phyloP scores from a whole-genome alignment of 2,888 invertebrate genomes.

The Acleris sparsana region DNA sequence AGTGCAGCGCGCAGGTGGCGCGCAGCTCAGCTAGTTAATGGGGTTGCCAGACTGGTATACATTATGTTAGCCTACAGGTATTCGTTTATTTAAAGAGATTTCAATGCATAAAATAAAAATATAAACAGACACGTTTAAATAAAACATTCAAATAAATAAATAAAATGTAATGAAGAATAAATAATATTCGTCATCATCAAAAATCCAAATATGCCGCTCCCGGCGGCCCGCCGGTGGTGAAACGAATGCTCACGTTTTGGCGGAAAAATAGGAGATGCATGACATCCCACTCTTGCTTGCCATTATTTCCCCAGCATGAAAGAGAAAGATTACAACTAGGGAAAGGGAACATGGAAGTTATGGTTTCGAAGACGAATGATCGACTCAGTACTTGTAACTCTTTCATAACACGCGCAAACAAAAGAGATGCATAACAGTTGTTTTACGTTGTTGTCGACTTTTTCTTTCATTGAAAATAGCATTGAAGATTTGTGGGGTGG shows the following conservation, averaged over 20 bases:
- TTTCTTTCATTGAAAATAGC: slow-evolving; percentile 15
- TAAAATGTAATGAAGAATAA: too few species aligned
- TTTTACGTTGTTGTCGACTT: slow-evolving; percentile 2
- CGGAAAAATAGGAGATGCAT: slow-evolving; percentile 4
- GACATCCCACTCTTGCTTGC: slow-evolving; percentile 2
- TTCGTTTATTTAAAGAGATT: not conserved
- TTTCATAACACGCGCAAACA: not conserved
- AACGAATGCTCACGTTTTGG: slow-evolving; percentile 1
- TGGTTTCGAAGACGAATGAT: not conserved
- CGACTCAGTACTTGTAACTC: slow-evolving; percentile 6
- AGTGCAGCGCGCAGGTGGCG: not conserved
- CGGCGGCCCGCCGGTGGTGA: too few species aligned
- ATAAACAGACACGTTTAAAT: too few species aligned
- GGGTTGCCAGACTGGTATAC: not conserved
- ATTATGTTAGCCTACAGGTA: not conserved
- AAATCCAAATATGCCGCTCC: too few species aligned
- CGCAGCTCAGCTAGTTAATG: too few species aligned
- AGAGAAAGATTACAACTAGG: slow-evolving; percentile 3
- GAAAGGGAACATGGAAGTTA: not conserved
- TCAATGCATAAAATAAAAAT: too few species aligned
- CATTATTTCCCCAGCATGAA: not conserved
- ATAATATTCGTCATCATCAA: too few species aligned
- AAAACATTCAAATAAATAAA: too few species aligned
- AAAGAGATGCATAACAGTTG: slow-evolving; percentile 1
- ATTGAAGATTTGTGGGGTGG: slow-evolving; percentile 17